A percentile compares a stretch with the other conserved stretches of the same genome.
Evolutionary conservation across 2,888 invertebrate genomes (phyloP).

Genomic region (Cosmia pyralina): DNA sequence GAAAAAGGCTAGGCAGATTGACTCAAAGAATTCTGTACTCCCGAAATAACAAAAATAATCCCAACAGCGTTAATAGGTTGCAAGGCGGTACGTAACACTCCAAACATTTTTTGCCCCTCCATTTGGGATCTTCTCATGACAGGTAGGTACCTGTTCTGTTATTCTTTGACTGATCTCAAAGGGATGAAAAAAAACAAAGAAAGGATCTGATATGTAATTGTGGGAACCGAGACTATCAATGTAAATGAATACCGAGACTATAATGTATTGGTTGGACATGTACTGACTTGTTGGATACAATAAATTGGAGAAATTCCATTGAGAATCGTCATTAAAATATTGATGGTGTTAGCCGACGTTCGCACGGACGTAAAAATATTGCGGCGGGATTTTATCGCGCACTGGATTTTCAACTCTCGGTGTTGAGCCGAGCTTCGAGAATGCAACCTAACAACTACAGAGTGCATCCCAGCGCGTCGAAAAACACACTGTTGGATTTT

Average conservation of each 20-base stretch:
- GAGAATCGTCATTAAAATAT: background rate
- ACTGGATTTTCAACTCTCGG: too few relatives aligned
- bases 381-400: too few relatives aligned
- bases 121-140: conserved; percentile 19
- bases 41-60: background rate
- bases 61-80: conserved; percentile 12
- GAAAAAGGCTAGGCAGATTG: too few relatives aligned
- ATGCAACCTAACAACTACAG: too few relatives aligned
- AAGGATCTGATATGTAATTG: conserved; percentile 12
- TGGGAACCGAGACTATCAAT: conserved; percentile 34
- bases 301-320: background rate
- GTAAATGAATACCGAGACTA: conserved; percentile 9
- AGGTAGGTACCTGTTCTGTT: conserved; percentile 58
- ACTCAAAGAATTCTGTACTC: background rate
- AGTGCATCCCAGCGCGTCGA: too few relatives aligned
- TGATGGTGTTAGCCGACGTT: too few relatives aligned
- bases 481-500: too few relatives aligned
- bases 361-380: too few relatives aligned
- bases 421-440: too few relatives aligned
- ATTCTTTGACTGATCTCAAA: conserved; percentile 31
- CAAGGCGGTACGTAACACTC: conserved; percentile 45
- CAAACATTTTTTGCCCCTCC: conserved; percentile 37
- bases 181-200: conserved; percentile 39
- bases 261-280: conserved; percentile 23
- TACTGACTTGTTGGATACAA: conserved; percentile 28